A percentile compares a stretch with the other conserved stretches of the same genome.
phyloP scores from a whole-genome alignment of 2,113 vertebrate species.

The Athene cunicularia region DNA sequence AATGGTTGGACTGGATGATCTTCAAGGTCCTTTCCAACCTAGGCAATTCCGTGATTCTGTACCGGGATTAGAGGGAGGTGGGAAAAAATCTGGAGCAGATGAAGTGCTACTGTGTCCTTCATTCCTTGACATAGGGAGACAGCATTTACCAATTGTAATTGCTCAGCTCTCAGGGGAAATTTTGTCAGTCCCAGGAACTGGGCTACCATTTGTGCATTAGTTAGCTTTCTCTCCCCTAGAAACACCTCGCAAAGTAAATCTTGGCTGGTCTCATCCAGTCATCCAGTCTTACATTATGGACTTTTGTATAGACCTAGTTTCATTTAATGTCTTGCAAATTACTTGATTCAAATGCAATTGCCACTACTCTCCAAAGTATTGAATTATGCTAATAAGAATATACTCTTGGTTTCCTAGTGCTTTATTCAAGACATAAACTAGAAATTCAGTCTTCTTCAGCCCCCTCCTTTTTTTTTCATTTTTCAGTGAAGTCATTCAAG shows the following conservation, averaged over 20 bases:
- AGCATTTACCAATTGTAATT: neutral
- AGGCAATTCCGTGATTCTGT: no score
- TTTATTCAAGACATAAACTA: neutral
- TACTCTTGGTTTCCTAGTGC: neutral
- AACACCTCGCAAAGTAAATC: neutral
- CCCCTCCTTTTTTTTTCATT: fast-evolving
- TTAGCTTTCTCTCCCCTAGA: neutral
- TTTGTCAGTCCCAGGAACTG: no score
- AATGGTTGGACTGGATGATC: no score
- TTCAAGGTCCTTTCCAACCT: no score
- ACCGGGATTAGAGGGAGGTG: neutral
- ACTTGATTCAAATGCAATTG: neutral
- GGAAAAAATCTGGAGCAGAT: neutral
- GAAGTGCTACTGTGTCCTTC: neutral
- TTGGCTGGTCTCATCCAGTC: neutral
- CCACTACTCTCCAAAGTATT: neutral
- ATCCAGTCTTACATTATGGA: neutral
- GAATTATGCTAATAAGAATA: neutral
- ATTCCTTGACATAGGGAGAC: neutral
- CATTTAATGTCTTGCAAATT: neutral
- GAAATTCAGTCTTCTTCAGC: neutral
- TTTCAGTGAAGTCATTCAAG: neutral
- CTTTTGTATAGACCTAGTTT: neutral
- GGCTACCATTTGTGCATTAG: neutral
- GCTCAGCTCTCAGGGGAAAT: fast-evolving